Evolutionary conservation across 2,888 invertebrate species (phyloP).

Genomic region (Lepas anatifera): DNA sequence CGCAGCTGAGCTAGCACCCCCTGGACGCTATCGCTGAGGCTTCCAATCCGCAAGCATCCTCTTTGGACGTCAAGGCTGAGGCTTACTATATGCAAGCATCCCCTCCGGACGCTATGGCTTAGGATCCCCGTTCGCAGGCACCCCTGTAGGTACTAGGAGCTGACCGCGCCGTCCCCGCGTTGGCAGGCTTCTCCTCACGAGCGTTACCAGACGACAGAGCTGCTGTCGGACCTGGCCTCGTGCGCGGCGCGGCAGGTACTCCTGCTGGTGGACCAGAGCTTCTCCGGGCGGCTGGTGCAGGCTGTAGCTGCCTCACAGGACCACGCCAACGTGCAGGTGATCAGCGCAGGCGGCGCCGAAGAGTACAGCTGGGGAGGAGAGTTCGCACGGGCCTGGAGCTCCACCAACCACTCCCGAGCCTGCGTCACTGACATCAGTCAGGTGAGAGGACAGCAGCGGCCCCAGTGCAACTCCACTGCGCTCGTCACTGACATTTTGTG

Average conservation of each 20-base stretch:
- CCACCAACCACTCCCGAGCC: constrained; percentile 30
- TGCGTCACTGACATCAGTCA: constrained; percentile 33
- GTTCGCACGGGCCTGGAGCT: constrained; percentile 33
- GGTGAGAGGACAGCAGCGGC: no score
- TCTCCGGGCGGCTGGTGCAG: constrained; percentile 34
- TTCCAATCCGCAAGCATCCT: no score
- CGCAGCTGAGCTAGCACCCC: no score
- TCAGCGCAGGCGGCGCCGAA: constrained; percentile 31
- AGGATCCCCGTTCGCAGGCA: no score
- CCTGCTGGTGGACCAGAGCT: constrained; percentile 40
- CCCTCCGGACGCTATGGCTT: no score
- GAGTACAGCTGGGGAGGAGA: constrained; percentile 33
- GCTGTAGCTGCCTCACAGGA: constrained; percentile 30
- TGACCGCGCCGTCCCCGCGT: no score
- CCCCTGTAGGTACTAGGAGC: no score
- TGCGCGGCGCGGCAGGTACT: constrained; percentile 38
- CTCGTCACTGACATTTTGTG: background rate
- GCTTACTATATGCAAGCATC: no score
- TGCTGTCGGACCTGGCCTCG: constrained; percentile 36
- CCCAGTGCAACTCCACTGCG: no score
- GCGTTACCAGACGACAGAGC: constrained; percentile 37
- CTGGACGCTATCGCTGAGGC: no score
- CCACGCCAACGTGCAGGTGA: constrained; percentile 31
- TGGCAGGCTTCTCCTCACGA: constrained; percentile 36
- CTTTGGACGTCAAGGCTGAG: background rate